These are phyloP conservation scores for Pelagia noctiluca DNA, from an alignment of 30 jellyfish, hydroid and myxozoan genomes.

Conservation along the genomic window DNA sequence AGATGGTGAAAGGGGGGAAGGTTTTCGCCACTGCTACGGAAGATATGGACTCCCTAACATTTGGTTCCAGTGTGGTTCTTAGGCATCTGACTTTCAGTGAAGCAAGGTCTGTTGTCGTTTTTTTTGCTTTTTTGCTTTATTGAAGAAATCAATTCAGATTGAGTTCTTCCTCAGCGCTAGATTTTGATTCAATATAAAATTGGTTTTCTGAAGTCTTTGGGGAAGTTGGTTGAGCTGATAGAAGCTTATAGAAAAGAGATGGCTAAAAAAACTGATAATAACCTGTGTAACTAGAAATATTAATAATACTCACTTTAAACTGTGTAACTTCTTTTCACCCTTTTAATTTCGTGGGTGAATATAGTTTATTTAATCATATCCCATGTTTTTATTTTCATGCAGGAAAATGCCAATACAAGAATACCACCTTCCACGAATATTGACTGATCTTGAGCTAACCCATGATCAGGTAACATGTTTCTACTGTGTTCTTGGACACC, in stretches of 20 bases:
- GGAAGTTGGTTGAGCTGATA: too few species aligned
- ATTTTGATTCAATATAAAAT: too few species aligned
- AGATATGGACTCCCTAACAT: constrained; percentile 91
- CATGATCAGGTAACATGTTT: constrained; percentile 74
- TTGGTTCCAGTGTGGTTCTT: constrained; percentile 76
- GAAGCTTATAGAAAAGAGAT: too few species aligned
- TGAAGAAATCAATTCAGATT: not conserved
- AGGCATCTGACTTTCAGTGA: constrained; percentile 94
- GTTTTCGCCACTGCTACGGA: constrained; percentile 92
- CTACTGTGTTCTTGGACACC: not conserved
- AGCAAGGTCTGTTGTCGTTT: constrained; percentile 68
- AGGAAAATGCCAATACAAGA: constrained; percentile 96
- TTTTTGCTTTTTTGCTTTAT: not conserved
- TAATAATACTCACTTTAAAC: too few species aligned
- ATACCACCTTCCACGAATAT: constrained; percentile 63
- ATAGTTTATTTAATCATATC: too few species aligned
- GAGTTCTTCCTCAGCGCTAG: not conserved
- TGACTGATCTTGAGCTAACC: constrained; percentile 69
- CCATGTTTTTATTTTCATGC: not conserved
- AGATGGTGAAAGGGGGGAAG: constrained; percentile 94
- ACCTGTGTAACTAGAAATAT: too few species aligned
- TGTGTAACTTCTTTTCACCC: too few species aligned
- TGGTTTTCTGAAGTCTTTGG: too few species aligned
- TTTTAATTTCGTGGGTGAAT: not conserved
- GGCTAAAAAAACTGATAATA: too few species aligned